These are phyloP conservation scores for Cynopterus sphinx DNA, from an alignment of 2,797 vertebrate genomes.

Conservation along the genomic window DNA sequence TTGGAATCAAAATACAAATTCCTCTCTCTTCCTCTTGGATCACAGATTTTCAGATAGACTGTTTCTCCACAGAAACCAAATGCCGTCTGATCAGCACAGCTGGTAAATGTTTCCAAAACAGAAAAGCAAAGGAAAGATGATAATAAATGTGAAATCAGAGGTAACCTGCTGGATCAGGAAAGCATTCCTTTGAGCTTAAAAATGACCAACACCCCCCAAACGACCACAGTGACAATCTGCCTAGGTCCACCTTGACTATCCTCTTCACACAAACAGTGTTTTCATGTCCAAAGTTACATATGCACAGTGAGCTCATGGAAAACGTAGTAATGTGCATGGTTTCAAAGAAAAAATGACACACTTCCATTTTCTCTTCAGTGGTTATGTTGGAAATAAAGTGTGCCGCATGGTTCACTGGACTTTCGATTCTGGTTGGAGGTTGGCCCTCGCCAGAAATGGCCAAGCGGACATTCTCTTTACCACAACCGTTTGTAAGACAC, in stretches of 20 bases:
- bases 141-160: conserved; percentile 9
- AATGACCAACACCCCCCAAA: background rate
- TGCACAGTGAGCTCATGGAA: background rate
- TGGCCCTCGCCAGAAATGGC: background rate
- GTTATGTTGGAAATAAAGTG: background rate
- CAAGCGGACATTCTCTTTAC: background rate
- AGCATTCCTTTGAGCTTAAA: background rate
- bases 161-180: background rate
- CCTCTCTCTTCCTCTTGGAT: background rate
- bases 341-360: background rate
- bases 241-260: background rate
- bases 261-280: background rate
- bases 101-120: conserved; percentile 1
- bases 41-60: background rate
- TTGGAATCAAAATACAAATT: conserved; percentile 32
- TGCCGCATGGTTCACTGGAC: background rate
- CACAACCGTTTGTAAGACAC: background rate
- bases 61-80: conserved; percentile 27
- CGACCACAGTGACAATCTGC: background rate
- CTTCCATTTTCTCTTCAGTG: background rate
- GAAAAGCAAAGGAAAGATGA: background rate
- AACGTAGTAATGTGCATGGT: background rate
- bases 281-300: background rate
- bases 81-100: background rate
- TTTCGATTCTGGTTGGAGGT: background rate